Evolutionary conservation across 2,888 invertebrate species (phyloP), one percentile per base, ranked within the genome.

Genomic region (Synanthedon vespiformis): DNA sequence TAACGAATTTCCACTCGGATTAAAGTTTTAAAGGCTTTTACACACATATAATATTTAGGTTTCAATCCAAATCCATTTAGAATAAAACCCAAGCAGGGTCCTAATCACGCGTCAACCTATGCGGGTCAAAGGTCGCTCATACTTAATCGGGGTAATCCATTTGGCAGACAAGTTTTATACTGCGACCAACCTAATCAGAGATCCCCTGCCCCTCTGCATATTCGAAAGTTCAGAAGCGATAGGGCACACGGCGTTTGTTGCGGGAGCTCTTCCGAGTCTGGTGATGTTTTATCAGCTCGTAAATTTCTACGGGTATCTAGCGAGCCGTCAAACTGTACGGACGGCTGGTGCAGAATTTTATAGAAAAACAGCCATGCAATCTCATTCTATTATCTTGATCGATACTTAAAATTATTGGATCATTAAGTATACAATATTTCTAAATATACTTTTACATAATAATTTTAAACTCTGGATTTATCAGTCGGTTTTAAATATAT

Each of bases 81-180:
- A 57, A 57, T 65, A 65, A 68, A 70, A 67, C 57, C 63, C 54
- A 57, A 63, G 68, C 68, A 65, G 58, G 57, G 63, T 60, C 67
- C 74, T 76, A 80, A 83, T 80, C 79, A 77, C 70, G 68, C 78
- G 70, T 77, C 78, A 75, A 72, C 74, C 69, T 74, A 76, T 75
- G 71, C 70, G 74, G 79, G 76, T 72, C 75, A 77, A 67, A 74
- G 78, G 73, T 77, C 71, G 67, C 74, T 78, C 75, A 78, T 74
- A 75, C 78, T 77, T 83, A 84, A 83, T 82, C 78, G 77, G 62
- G 67, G 77, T 81, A 82, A 86, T 85, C 79, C 77, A 79, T 85
- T 82, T 73, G 72, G 68, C 65, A 78, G 80, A 77, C 80, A 80
- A 80, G 78, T 78, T 79, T 78, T 75, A 74, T 67, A 71, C 70